Base-by-base conservation (phyloP, 1,140 invertebrate genomes). In the Scaptomyza hsui region DNA sequence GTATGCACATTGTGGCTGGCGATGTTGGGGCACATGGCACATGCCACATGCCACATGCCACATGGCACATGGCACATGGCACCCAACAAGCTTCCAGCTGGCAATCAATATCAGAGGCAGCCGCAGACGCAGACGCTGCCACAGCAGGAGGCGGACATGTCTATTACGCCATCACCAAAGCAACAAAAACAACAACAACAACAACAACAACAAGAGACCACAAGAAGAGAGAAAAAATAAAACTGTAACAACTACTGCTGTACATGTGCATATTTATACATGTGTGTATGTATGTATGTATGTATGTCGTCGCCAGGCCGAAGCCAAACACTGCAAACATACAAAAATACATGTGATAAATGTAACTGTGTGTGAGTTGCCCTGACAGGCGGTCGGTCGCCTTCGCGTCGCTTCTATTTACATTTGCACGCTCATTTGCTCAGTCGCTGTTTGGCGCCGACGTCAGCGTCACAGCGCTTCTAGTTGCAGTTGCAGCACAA, bases 141-240 rank as follows among this genome's bases (percentile, higher is more conserved):
- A 48, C 68, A 52, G 68, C 68, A 63, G 57, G 72, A 65, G 61
- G 61, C 52, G 68, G 61, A 68, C 64, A 72, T 68, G 63, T 73
- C 72, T 83, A 85, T 83, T 85, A 83, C 80, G 80, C 80, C 80
- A 83, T 83, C 72, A 42, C 48, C 56, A 67, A 52, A 60, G 26
- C 42, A 62, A 45, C 15, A 67, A 41, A 3, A 29, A 29, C 26
- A 29, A 29, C 5, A 6, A 29, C 1, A 24, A 24, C 4, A 24
- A 24, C 0, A 3, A 24, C 24, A 19, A 52, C 39, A 19, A 39
- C 41, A 35, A 29, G 52, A 24, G 26, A 48, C 37, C 19, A 49
- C 21, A 49, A 45, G 10, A 41, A 42, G 32, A 49, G n/a, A 56
- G 4, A 12, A 26, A 3, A 16, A 47, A 15, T 39, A 53, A 52